Evolutionary conservation across 1,140 invertebrate genomes (phyloP), one percentile per base, ranked within the genome.

Genomic region (Eumaeus atala): DNA sequence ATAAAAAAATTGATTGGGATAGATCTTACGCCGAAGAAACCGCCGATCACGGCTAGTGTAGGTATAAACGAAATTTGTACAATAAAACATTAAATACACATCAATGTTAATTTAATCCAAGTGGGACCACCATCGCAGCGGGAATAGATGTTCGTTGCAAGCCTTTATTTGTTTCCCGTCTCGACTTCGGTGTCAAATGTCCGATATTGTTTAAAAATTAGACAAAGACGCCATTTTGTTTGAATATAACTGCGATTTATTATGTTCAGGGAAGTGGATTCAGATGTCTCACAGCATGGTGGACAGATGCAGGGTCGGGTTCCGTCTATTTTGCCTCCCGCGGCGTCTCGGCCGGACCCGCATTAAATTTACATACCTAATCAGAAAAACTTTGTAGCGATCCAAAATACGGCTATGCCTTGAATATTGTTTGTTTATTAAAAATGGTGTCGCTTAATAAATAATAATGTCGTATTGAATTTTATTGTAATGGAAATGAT

Each of bases 271-370:
- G 62, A 83, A 86, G 77, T 78, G 76, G 72, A 72, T 81, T 83
- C 66, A 70, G 77, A 74, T 86, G 83, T 86, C 75, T 76, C 83
- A 62, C 83, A 81, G 83, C 80, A 68, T 84, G 80, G 58, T 54
- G 6, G 21, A 28, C 21, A 68, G n/a, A n/a, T n/a, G n/a, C n/a
- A n/a, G n/a, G n/a, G n/a, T n/a, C 63, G 64, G 61, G 40, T 16
- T 14, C 16, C 40, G 40, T 44, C 40, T 44, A 6, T 44, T 61
- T 51, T 56, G 64, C 74, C 71, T 67, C 79, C 79, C 67, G 77
- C 62, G 61, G 78, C 35, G 77, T 48, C 38, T 28, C 44, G 51
- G 47, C 59, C 62, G 51, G 47, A 61, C 62, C 58, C 61, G 68
- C 64, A 63, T 59, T 61, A 56, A 60, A 44, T 44, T 44, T 44